Base-by-base conservation (phyloP, 2,888 invertebrate genomes). In the Eupithecia pulchellata region DNA sequence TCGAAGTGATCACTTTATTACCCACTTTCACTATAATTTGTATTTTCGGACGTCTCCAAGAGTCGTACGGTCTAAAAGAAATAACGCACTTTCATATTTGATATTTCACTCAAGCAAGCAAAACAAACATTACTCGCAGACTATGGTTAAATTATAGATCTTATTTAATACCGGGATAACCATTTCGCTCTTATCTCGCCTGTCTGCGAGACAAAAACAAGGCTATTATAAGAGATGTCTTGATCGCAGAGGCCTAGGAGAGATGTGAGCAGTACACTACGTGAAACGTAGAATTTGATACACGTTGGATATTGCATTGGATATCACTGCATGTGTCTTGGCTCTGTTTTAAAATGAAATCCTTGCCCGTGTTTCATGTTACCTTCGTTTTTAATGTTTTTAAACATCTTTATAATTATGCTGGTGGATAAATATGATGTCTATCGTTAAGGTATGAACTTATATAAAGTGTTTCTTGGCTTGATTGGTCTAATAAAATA, bases 121-220 rank as follows among this genome's bases (percentile, higher is more conserved):
- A 72, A 75, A 72, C 69, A 73, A 71, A 52, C 39, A 52, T 66
- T 61, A 69, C 64, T 34, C 14, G 73, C 69, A 30, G 62, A 72
- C 63, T 71, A 73, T 47, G 65, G 61, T 30, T n/a, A 60, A 60
- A 60, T 60, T 60, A 32, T 60, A 60, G 17, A 73, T 62, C 66
- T 55, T 69, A 29, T 69, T 85, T 82, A 84, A 83, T 76, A 67
- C 76, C 58, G 32, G 78, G 78, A 80, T 81, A 83, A 86, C 80
- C 78, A 82, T 77, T 77, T 66, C 78, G 73, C 78, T 83, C 86
- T 87, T 87, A 89, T 88, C 87, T 86, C 66, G 76, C 79, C 83
- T 81, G 83, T 87, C 84, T 79, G 75, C 77, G 72, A 81, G 80
- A 83, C 88, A 88, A 90, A 91, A 91, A 91, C 91, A 91, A 91